Evolutionary conservation across 2,888 invertebrate species (phyloP).

Genomic region (Lasioglossum oenotherae): DNA sequence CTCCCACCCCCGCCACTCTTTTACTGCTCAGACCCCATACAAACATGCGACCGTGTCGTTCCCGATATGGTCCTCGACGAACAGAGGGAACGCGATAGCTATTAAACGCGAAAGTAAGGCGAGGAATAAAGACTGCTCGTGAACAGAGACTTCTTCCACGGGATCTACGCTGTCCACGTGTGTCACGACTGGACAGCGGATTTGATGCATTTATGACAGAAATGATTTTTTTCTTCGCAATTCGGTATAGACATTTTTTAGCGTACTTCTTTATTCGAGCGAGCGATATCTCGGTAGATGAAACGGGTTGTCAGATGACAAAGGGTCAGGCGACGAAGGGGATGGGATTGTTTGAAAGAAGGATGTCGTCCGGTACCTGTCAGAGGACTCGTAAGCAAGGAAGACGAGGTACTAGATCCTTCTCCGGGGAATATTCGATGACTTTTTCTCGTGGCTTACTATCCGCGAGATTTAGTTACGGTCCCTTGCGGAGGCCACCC

Average conservation of each 20-base stretch:
- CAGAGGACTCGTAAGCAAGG: not conserved
- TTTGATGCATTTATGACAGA: too few relatives aligned
- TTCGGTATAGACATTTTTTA: too few relatives aligned
- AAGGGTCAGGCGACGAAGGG: not conserved
- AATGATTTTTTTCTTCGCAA: too few relatives aligned
- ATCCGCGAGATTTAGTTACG: not conserved
- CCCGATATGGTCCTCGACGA: conserved; percentile 1
- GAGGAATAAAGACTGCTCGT: conserved; percentile 1
- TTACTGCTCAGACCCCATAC: conserved; percentile 31
- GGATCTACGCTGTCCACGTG: not conserved
- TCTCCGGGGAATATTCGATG: not conserved
- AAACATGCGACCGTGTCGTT: conserved; percentile 28
- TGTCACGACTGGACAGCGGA: too few relatives aligned
- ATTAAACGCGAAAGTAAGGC: conserved; percentile 16
- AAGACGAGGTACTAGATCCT: not conserved
- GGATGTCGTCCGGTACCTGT: not conserved
- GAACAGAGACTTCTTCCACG: not conserved
- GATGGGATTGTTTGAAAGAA: not conserved
- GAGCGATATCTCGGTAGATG: not conserved
- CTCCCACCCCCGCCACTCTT: not conserved
- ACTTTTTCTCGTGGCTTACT: not conserved
- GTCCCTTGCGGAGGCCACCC: not conserved
- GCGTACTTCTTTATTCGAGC: too few relatives aligned
- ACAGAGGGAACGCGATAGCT: conserved; percentile 10
- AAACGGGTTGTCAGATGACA: not conserved